Conservation (phyloP, 2,888 invertebrate species). For the Aradus depressus region DNA sequence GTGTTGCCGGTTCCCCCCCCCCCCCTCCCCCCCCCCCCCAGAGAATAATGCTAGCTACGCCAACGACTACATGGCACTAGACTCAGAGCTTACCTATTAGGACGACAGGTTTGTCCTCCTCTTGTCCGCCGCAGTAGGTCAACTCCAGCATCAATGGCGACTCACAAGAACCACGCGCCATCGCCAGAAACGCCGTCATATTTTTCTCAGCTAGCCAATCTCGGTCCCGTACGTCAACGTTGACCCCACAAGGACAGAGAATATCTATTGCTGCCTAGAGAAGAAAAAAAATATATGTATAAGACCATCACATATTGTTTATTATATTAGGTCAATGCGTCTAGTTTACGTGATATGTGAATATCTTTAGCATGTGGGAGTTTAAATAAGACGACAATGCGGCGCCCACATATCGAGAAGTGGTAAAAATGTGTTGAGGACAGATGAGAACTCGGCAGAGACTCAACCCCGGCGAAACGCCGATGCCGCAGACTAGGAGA, state of each 20-base stretch:
- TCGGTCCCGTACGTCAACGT: slow-evolving; percentile 40
- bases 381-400: too few relatives aligned
- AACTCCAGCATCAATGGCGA: slow-evolving; percentile 55
- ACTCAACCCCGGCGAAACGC: too few relatives aligned
- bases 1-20: neutral
- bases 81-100: slow-evolving; percentile 34
- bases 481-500: too few relatives aligned
- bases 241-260: slow-evolving; percentile 30
- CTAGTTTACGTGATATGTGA: neutral
- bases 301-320: too few relatives aligned
- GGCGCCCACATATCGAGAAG: too few relatives aligned
- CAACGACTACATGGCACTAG: too few relatives aligned
- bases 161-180: slow-evolving; percentile 54
- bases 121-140: slow-evolving; percentile 43
- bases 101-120: slow-evolving; percentile 45
- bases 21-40: neutral
- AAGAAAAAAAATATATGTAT: too few relatives aligned
- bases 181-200: slow-evolving; percentile 55
- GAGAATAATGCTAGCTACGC: too few relatives aligned
- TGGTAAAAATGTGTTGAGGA: too few relatives aligned
- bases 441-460: too few relatives aligned
- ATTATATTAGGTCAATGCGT: too few relatives aligned
- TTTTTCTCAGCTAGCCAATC: slow-evolving; percentile 52
- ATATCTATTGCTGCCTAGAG: slow-evolving; percentile 24
- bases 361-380: too few relatives aligned